Base-by-base conservation (phyloP, 2,113 vertebrate species). In the Mionectes macconnelli region DNA sequence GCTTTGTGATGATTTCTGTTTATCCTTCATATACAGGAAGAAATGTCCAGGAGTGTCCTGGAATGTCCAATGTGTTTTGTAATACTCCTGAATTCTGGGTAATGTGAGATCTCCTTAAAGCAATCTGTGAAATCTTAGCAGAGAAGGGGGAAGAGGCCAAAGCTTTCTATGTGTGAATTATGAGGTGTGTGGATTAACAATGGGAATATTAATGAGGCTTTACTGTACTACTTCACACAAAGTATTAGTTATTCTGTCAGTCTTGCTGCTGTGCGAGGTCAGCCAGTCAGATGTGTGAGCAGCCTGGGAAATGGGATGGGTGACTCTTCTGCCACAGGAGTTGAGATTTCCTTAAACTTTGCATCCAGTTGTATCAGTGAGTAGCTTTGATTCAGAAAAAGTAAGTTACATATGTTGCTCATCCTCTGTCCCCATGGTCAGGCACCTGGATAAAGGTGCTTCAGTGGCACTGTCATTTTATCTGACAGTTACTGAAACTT, bases 121-220 rank as follows among this genome's bases (percentile, higher is more conserved):
- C 73, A 75, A 66, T 64, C 76, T 73, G 40, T 72, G 90, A 69
- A 90, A 87, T 49, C 40, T 56, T 90, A 90, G 64, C 45, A 56
- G 83, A 87, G 80, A 57, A 87, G 52, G 44, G 30, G 69, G 76
- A 94, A 88, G 88, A 94, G 76, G 77, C 44, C 31, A 9, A 9
- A 22, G 64, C 60, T 92, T 90, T 89, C 85, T 77, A 17, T 53
- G 66, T 75, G 81, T 94, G 94, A 96, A 82, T 94, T 92, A 88
- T 25, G 69, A 95, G 86, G 85, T 92, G 83, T 84, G 66, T 1
- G 31, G 73, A 90, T 96, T 92, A 93, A 76, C 25, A 39, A 76
- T 77, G 77, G 90, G 90, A 95, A 87, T 82, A 89, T 90, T 90
- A 92, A 84, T 1, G 24, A 96, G 76, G 63, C 40, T 95, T 95